Percentiles rank a stretch among this genome's conserved stretches.
phyloP scores from a whole-genome alignment of 2,113 vertebrate species.

The Ceuthmochares aereus region DNA sequence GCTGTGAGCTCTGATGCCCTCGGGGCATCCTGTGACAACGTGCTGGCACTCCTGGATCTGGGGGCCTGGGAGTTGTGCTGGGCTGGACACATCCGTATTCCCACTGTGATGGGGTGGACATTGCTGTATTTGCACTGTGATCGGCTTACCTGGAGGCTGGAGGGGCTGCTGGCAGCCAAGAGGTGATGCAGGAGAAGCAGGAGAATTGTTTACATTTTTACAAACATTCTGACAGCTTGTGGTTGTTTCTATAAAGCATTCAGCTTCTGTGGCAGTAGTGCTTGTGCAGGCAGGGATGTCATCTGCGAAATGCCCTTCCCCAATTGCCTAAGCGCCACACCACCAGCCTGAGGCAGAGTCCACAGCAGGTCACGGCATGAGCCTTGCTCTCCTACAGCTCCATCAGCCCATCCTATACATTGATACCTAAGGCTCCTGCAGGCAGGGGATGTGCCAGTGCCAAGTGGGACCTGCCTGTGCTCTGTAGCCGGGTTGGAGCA shows the following conservation, averaged over 20 bases:
- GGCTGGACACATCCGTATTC: not conserved
- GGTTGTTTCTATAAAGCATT: not conserved
- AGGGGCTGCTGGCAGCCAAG: not conserved
- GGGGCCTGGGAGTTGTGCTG: not conserved
- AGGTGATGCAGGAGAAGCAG: not conserved
- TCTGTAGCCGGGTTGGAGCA: not conserved
- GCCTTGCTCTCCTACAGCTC: not conserved
- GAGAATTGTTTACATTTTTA: not conserved
- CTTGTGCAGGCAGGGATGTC: not conserved
- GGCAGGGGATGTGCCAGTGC: not conserved
- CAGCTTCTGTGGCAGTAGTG: not conserved
- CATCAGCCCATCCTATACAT: not conserved
- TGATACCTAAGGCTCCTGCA: not conserved
- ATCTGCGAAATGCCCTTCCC: fast-evolving
- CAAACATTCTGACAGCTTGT: not conserved
- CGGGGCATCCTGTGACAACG: not conserved
- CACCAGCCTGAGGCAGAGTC: fast-evolving
- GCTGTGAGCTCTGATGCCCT: not conserved
- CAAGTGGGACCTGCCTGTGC: not conserved
- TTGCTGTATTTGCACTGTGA: no score
- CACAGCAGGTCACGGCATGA: not conserved
- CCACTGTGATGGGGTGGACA: no score
- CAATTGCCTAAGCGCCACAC: not conserved
- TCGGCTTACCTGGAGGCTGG: not conserved
- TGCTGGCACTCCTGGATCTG: not conserved